phyloP scores from a whole-genome alignment of 2,888 invertebrate species.

The Volucella inanis region DNA sequence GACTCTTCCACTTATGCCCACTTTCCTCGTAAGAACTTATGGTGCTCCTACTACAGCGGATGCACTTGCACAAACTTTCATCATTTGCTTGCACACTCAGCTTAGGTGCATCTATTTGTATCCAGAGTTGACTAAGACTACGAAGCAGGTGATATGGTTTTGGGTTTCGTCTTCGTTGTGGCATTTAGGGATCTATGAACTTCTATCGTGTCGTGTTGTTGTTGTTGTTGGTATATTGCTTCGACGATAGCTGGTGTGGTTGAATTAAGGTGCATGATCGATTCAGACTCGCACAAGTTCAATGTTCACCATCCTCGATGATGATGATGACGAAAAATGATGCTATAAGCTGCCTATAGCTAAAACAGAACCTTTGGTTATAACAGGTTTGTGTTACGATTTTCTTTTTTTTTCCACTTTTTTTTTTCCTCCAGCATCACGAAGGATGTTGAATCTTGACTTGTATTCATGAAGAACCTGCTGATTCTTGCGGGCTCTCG shows the following conservation, averaged over 20 bases:
- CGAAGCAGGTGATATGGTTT: slow-evolving; percentile 72
- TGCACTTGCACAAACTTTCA: slow-evolving; percentile 56
- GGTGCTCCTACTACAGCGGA: slow-evolving; percentile 35
- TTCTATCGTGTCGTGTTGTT: slow-evolving; percentile 56
- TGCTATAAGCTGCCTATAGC: slow-evolving; percentile 3
- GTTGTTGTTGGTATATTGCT: neutral
- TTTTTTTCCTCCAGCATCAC: slow-evolving; percentile 38
- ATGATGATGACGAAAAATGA: slow-evolving; percentile 41
- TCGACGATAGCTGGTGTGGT: neutral
- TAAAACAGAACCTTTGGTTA: slow-evolving; percentile 47
- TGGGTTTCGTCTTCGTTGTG: slow-evolving; percentile 63
- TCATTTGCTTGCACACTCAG: slow-evolving; percentile 42
- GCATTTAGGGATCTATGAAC: slow-evolving; percentile 71
- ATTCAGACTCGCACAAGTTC: slow-evolving; percentile 74
- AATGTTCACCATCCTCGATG: slow-evolving; percentile 63
- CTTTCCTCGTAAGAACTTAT: slow-evolving; percentile 1
- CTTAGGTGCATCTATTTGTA: slow-evolving; percentile 19
- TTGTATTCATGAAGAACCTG: slow-evolving; percentile 58
- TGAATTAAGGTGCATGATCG: slow-evolving; percentile 69
- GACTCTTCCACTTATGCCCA: slow-evolving; percentile 13
- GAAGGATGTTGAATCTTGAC: slow-evolving; percentile 58
- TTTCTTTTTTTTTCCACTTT: slow-evolving; percentile 14
- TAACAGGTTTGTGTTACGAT: slow-evolving; percentile 62
- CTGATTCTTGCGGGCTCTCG: slow-evolving; percentile 13
- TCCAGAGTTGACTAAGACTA: slow-evolving; percentile 57